Evolutionary conservation across 2,113 vertebrate species (phyloP), one percentile per base, ranked within the genome.

Genomic region (Hemibagrus wyckioides): DNA sequence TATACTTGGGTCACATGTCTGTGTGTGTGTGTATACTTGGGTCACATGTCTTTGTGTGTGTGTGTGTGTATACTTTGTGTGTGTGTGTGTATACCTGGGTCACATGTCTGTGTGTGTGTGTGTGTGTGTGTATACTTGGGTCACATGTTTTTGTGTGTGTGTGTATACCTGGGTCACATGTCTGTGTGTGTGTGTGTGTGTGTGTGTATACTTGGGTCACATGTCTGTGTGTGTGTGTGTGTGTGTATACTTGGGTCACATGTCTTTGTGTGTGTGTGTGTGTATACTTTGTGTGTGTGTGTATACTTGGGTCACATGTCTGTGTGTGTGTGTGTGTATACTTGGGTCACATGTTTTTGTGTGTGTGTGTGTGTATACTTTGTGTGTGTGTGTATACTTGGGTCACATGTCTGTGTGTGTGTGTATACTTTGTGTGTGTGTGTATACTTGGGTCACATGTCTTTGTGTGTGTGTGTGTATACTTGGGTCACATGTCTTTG

Each of bases 251-350:
- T n/a, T n/a, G n/a, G n/a, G n/a, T n/a, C n/a, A n/a, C n/a, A n/a
- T n/a, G 33, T 41, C n/a, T n/a, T n/a, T n/a, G n/a, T n/a, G n/a
- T n/a, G n/a, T n/a, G n/a, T n/a, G n/a, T n/a, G n/a, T n/a, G n/a
- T n/a, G n/a, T n/a, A n/a, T n/a, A n/a, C 2, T 39, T 4, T 39
- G 63, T 48, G 14, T 3, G 28, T 1, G 28, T 4, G 19, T 52
- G 48, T 4, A 5, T 54, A 69, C 21, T 59, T 30, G 23, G 52
- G 59, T n/a, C 19, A 21, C 23, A 69, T 36, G 36, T 56, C 9
- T 76, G 54, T 57, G 15, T 85, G 17, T 86, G 10, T 92, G 44
- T 90, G n/a, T n/a, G n/a, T n/a, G n/a, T n/a, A n/a, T n/a, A n/a
- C n/a, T n/a, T n/a, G n/a, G n/a, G n/a, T n/a, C n/a, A n/a, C n/a